Percentiles rank a stretch among this genome's conserved stretches.
These are phyloP conservation scores for Dreissena rostriformis DNA, from an alignment of 1,140 invertebrate genomes.

Conservation along the genomic window DNA sequence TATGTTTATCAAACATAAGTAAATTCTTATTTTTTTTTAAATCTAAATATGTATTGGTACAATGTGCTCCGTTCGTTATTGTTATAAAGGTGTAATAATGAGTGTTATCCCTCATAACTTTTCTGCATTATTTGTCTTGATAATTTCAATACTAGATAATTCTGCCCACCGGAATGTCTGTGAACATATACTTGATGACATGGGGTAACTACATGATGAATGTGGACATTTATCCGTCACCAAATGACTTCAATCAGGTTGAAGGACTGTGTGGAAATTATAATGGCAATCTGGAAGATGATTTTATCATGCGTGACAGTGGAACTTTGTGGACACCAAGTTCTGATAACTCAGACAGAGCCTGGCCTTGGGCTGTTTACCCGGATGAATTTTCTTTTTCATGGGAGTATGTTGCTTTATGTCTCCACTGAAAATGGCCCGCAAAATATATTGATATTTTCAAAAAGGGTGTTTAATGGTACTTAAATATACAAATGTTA, in stretches of 20 bases:
- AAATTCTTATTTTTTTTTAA: too few relatives aligned
- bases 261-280: conserved; percentile 38
- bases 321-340: not conserved
- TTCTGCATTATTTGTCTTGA: not conserved
- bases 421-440: not conserved
- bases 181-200: conserved; percentile 21
- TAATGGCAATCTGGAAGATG: conserved; percentile 20
- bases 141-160: conserved; percentile 22
- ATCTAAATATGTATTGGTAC: too few relatives aligned
- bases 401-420: conserved; percentile 21
- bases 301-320: conserved; percentile 12
- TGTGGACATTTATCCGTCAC: conserved; percentile 13
- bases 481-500: not conserved
- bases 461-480: not conserved
- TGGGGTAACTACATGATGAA: conserved; percentile 27
- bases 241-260: conserved; percentile 11
- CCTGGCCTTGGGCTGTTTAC: conserved; percentile 5
- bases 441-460: not conserved
- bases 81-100: too few relatives aligned
- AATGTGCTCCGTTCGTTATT: too few relatives aligned
- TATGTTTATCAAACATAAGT: too few relatives aligned
- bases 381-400: conserved; percentile 33
- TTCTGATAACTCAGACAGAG: not conserved
- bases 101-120: too few relatives aligned
- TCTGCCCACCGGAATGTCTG: conserved; percentile 17